Percentiles rank a stretch among this genome's conserved stretches.
Conservation (phyloP, 2,888 invertebrate species). For the Maniola hyperantus region DNA sequence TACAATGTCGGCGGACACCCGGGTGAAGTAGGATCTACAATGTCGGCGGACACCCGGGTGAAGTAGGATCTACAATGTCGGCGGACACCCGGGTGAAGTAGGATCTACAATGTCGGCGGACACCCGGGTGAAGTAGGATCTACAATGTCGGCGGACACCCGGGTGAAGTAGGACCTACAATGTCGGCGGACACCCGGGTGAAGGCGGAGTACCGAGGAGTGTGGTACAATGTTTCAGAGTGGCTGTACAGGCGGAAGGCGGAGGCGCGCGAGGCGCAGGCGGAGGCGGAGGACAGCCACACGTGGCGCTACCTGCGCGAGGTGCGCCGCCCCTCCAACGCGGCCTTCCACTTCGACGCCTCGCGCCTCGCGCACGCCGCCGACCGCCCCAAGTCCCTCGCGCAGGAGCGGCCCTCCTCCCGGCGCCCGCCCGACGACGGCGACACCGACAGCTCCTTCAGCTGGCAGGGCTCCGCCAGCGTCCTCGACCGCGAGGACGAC, state of each 20-base stretch:
- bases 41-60: no score
- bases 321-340: constrained; percentile 75
- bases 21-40: no score
- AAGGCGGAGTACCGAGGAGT: no score
- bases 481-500: constrained; percentile 44
- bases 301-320: constrained; percentile 73
- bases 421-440: constrained; percentile 55
- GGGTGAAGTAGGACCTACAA: no score
- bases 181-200: no score
- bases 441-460: constrained; percentile 77
- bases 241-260: constrained; percentile 71
- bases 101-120: no score
- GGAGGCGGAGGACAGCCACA: constrained; percentile 60
- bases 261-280: constrained; percentile 46
- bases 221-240: constrained; percentile 55
- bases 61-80: no score
- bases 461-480: constrained; percentile 67
- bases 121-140: no score
- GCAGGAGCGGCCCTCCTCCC: constrained; percentile 38
- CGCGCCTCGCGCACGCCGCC: constrained; percentile 58
- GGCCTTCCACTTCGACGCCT: constrained; percentile 68
- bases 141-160: no score
- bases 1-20: no score
- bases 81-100: no score
- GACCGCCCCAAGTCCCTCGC: constrained; percentile 50